Base-by-base conservation (phyloP, 37 sponge, comb jelly and placozoan genomes). In the Haliclona indistincta region DNA sequence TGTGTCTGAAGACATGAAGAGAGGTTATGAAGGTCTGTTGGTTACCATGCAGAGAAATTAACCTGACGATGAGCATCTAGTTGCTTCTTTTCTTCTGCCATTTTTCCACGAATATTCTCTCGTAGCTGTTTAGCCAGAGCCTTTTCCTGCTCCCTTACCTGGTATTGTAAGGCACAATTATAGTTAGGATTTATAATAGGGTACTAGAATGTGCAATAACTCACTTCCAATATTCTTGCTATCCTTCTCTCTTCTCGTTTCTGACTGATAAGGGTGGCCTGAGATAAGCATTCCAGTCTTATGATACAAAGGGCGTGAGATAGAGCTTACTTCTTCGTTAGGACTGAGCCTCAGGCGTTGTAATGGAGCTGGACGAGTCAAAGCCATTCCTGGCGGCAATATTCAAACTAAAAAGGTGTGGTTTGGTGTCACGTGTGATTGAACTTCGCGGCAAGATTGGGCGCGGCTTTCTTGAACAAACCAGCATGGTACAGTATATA, bases 301-400 rank as follows among this genome's bases (percentile, higher is more conserved):
- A 61, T 10, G 29, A 61, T 30, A 8, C 13, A 61, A 8, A 33
- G 10, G n/a, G 7, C 35, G 3, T 65, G 36, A 30, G n/a, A 53
- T 45, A 66, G 43, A 43, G 0, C 56, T 53, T 49, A 89, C 89
- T 62, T 89, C 79, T 68, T 90, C 91, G 63, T 85, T 90, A 3
- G 91, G 91, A 65, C 91, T 90, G 17, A 81, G 79, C 55, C 28
- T 73, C 8, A 73, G 26, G 23, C 36, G 17, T 75, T 58, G 25
- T 32, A 28, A 58, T 5, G 25, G 61, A 32, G 29, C 61, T 58
- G 29, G 7, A 15, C 13, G 6, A 58, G 61, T 32, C 61, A 58
- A 32, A 15, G 6, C n/a, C n/a, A n/a, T n/a, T n/a, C n/a, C n/a
- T n/a, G n/a, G n/a, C n/a, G n/a, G n/a, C n/a, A n/a, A n/a, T n/a